phyloP scores from a whole-genome alignment of 2,797 vertebrate species.

The Amniataba percoides region DNA sequence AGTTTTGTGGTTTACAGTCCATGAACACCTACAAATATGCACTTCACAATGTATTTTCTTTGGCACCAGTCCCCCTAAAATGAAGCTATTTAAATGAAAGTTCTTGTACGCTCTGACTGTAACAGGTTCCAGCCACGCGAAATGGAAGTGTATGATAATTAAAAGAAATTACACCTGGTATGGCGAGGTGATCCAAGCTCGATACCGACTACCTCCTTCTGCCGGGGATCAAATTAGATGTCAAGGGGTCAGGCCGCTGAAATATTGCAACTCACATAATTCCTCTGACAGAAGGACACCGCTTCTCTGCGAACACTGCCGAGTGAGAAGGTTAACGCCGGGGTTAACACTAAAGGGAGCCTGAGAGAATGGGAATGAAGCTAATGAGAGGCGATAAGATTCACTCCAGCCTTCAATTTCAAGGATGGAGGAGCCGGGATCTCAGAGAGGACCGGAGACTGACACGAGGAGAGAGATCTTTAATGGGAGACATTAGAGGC shows the following conservation, averaged over 20 bases:
- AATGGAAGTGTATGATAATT: conserved; percentile 44
- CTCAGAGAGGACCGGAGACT: conserved; percentile 72
- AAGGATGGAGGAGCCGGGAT: conserved; percentile 81
- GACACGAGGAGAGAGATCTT: conserved; percentile 64
- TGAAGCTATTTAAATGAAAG: conserved; percentile 30
- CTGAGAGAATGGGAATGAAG: conserved; percentile 77
- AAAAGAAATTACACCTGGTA: conserved; percentile 54
- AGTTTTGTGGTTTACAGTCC: conserved; percentile 51
- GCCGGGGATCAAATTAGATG: conserved; percentile 74
- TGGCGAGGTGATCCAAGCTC: conserved; percentile 44
- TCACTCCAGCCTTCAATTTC: conserved; percentile 84
- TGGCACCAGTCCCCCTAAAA: conserved; percentile 22
- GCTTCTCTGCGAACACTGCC: conserved; percentile 64
- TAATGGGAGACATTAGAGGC: conserved; percentile 80
- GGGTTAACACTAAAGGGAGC: conserved; percentile 76
- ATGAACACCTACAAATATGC: conserved; percentile 43
- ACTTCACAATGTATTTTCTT: conserved; percentile 16
- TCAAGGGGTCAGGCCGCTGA: conserved; percentile 74
- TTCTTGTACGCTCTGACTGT: background rate
- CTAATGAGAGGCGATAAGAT: conserved; percentile 88
- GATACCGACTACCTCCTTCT: conserved; percentile 62
- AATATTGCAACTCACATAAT: conserved; percentile 71
- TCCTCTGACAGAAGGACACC: conserved; percentile 70
- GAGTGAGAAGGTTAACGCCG: conserved; percentile 83
- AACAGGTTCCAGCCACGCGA: conserved; percentile 32